Percentiles rank a stretch among this genome's conserved stretches.
Conservation (phyloP, 2,797 vertebrate species). For the Heliangelus exortis region DNA sequence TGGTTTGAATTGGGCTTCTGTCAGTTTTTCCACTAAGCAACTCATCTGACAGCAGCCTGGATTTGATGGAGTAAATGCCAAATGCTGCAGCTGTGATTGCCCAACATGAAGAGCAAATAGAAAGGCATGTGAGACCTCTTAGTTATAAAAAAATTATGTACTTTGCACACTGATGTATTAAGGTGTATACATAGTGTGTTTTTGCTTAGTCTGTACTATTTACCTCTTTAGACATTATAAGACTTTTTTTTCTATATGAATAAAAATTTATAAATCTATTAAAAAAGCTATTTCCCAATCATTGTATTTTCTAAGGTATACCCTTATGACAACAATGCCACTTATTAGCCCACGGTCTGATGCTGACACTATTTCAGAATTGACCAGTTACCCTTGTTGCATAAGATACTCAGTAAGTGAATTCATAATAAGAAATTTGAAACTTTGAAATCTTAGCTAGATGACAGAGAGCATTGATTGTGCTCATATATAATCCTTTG, state of each 20-base stretch:
- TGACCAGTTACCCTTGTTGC: background rate
- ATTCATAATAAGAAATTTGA: too few species aligned
- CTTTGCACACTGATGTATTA: background rate
- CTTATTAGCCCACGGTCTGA: background rate
- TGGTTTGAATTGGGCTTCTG: background rate
- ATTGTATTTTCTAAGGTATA: background rate
- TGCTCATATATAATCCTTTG: too few species aligned
- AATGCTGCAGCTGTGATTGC: background rate
- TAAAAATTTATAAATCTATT: background rate
- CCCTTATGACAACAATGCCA: background rate
- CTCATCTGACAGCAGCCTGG: background rate
- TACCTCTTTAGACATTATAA: background rate
- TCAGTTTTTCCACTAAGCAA: background rate
- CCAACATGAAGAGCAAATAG: background rate
- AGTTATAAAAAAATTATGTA: background rate
- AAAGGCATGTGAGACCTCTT: background rate
- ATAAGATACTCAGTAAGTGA: too few species aligned
- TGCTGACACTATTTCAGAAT: background rate
- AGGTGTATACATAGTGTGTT: background rate
- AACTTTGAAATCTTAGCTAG: too few species aligned
- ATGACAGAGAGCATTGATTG: too few species aligned
- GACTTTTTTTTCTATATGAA: background rate
- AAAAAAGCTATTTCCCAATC: background rate
- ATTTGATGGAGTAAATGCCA: background rate
- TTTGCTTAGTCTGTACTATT: background rate